Base-by-base conservation (phyloP, 2,888 invertebrate genomes). In the Cosmia trapezina region DNA sequence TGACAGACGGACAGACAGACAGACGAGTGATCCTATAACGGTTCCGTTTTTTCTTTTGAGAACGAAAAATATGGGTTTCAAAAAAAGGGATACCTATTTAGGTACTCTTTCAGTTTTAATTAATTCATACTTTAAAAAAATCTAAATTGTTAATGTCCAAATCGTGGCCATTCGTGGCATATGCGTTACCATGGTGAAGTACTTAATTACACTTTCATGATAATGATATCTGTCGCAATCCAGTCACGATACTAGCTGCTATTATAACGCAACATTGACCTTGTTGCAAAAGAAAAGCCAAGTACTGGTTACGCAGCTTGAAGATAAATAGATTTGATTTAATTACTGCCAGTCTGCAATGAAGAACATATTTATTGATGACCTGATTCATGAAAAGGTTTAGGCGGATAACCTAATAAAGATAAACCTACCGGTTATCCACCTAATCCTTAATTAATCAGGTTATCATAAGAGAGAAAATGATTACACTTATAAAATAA, bases 251-350 rank as follows among this genome's bases (percentile, higher is more conserved):
- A 76, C 60, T 66, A 49, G 62, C 73, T 66, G 74, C 64, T 66
- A 70, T 83, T 77, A 74, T 84, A 83, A 83, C 83, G 86, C 74
- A 86, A 86, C 74, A 78, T 81, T 83, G 83, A 81, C 83, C 85
- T 85, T 83, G 76, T 78, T 80, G 70, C 73, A 74, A 74, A 76
- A 74, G 75, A 78, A 78, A 84, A 78, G 60, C 59, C 11, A 65
- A 73, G 41, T 49, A 54, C 77, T 56, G 61, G 57, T 73, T 84
- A 81, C 74, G 64, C 66, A 71, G 73, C 56, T 43, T 81, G 37
- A 66, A 68, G 33, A 22, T 22, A 67, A 64, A 63, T 61, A 59
- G n/a, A 63, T 67, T 67, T 70, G 33, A 64, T 47, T 69, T 69
- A 51, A 71, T 47, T 56, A 78, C 11, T n/a, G n/a, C n/a, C n/a